Evolutionary conservation across 2,113 vertebrate genomes (phyloP).

Genomic region (Tonatia bakeri): DNA sequence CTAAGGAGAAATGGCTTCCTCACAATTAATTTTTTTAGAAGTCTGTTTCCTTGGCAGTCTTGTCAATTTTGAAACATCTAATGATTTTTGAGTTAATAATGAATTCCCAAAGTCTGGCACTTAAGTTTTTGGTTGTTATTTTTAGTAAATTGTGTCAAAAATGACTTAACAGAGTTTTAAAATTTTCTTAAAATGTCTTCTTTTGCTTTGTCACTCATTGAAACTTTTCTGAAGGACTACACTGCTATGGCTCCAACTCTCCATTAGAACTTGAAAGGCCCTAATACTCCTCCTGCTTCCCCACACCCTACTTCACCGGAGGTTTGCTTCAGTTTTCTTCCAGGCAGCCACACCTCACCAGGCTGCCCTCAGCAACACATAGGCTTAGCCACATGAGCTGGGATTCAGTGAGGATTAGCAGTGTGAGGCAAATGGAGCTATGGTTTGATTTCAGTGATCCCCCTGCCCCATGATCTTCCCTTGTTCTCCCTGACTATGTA

Average conservation of each 20-base stretch:
- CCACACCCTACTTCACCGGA: fast-evolving
- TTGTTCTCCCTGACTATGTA: neutral
- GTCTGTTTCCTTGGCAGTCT: neutral
- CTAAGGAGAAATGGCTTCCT: neutral
- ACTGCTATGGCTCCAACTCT: neutral
- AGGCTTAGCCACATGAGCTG: neutral
- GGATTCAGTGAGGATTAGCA: neutral
- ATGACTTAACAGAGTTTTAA: neutral
- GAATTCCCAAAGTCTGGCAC: neutral
- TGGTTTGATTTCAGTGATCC: neutral
- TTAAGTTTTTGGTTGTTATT: neutral
- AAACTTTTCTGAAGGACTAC: neutral
- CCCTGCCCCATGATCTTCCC: neutral
- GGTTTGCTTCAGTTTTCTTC: neutral
- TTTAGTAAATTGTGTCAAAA: neutral
- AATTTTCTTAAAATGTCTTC: neutral
- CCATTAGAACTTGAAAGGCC: neutral
- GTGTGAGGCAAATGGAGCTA: neutral
- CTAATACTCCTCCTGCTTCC: too few relatives aligned
- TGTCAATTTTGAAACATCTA: conserved; percentile 21
- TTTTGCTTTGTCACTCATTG: neutral
- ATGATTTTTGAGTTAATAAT: conserved; percentile 21
- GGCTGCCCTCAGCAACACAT: neutral
- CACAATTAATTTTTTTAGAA: neutral
- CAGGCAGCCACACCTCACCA: neutral